Evolutionary conservation across 2,797 vertebrate species (phyloP).

Genomic region (Lacerta bilineata): DNA sequence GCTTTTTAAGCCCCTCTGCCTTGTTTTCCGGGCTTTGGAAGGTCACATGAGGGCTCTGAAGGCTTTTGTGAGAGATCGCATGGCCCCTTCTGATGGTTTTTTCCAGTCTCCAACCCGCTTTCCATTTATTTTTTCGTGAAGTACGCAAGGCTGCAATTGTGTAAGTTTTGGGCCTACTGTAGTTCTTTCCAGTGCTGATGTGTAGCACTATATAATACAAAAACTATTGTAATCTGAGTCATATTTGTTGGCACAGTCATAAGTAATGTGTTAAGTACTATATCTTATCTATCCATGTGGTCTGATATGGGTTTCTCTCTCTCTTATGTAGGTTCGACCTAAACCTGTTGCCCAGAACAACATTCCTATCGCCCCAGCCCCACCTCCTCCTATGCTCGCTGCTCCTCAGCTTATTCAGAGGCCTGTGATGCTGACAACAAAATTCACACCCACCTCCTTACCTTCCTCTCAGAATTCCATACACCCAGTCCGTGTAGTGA

Average conservation of each 20-base stretch:
- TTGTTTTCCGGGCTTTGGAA: no score
- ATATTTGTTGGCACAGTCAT: not conserved
- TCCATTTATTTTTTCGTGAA: no score
- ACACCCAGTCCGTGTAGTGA: constrained; percentile 97
- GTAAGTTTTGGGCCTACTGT: no score
- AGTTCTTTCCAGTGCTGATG: not conserved
- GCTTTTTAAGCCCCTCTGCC: no score
- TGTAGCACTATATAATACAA: not conserved
- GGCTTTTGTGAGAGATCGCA: no score
- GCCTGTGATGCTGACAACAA: constrained; percentile 95
- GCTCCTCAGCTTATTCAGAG: constrained; percentile 96
- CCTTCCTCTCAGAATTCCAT: constrained; percentile 91
- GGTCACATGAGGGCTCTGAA: no score
- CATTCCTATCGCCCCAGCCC: constrained; percentile 96
- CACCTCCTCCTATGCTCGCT: constrained; percentile 97
- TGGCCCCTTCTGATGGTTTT: no score
- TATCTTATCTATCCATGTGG: not conserved
- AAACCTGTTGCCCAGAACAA: constrained; percentile 93
- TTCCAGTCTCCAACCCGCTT: no score
- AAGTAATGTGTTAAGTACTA: not conserved
- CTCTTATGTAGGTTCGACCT: constrained; percentile 89
- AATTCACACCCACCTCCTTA: constrained; percentile 90
- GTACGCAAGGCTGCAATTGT: no score
- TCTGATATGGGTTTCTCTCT: not conserved
- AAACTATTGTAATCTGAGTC: not conserved